Evolutionary conservation across 2,888 invertebrate species (phyloP).

Genomic region (Drosophila maculinotata): DNA sequence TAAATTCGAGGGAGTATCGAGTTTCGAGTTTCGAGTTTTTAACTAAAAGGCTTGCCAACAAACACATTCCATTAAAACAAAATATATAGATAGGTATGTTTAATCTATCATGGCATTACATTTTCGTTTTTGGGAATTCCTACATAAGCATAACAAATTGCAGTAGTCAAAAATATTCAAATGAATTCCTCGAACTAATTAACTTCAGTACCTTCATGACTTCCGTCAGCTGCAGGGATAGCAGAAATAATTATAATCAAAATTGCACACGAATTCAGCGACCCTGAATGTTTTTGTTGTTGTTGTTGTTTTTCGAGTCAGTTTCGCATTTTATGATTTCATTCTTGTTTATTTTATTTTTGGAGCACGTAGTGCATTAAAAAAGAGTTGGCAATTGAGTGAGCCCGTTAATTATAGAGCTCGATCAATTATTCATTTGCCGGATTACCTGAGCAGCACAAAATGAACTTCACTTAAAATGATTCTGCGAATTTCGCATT

Average conservation of each 20-base stretch:
- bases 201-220: conserved; percentile 37
- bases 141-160: conserved; percentile 32
- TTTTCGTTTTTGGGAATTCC: no score
- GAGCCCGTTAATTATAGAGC: conserved; percentile 78
- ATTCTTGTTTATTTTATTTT: no score
- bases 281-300: conserved; percentile 50
- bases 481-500: conserved; percentile 77
- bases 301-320: conserved; percentile 27
- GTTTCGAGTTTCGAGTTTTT: background rate
- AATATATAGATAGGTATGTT: background rate
- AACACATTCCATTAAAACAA: background rate
- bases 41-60: background rate
- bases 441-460: conserved; percentile 78
- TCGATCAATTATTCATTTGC: conserved; percentile 79
- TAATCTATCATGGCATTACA: conserved; percentile 16
- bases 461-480: conserved; percentile 75
- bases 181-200: conserved; percentile 54
- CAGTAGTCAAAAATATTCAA: conserved; percentile 29
- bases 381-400: conserved; percentile 68
- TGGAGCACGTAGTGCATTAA: conserved; percentile 45
- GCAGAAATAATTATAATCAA: conserved; percentile 24
- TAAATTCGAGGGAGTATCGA: conserved; percentile 17
- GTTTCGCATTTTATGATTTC: background rate
- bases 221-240: conserved; percentile 50
- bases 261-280: conserved; percentile 66